Evolutionary conservation across 2,113 vertebrate species (phyloP).

Genomic region (Cheirogaleus medius): DNA sequence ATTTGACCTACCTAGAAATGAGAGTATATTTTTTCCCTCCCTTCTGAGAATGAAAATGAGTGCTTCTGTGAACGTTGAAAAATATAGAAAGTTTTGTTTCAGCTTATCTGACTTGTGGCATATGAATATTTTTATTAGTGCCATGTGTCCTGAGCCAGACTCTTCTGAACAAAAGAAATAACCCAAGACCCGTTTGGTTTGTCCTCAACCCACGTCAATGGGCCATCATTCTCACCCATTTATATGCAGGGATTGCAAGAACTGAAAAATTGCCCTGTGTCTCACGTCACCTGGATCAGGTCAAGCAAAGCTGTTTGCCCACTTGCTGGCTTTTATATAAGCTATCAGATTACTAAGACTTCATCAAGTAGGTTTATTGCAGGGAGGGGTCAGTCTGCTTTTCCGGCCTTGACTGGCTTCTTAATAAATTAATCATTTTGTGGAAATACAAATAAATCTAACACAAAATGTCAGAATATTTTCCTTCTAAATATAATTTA

Average conservation of each 20-base stretch:
- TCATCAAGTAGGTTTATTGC: constrained; percentile 12
- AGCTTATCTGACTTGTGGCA: not conserved
- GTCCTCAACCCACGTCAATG: not conserved
- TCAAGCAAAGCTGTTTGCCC: not conserved
- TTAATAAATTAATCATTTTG: constrained; percentile 64
- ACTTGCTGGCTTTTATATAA: not conserved
- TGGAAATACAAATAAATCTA: constrained; percentile 60
- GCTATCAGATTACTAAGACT: not conserved
- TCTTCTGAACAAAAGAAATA: not conserved
- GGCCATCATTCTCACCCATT: too few relatives aligned
- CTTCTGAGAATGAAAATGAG: not conserved
- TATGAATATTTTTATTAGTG: not conserved
- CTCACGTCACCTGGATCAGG: not conserved
- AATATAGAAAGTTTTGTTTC: not conserved
- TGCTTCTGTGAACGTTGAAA: not conserved
- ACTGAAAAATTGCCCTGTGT: not conserved
- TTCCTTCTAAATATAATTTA: constrained; percentile 6
- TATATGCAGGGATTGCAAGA: accelerated
- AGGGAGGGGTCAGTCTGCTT: not conserved
- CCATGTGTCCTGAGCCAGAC: not conserved
- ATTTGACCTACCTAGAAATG: not conserved
- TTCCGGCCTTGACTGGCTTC: not conserved
- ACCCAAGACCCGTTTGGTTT: not conserved
- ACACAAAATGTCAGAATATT: not conserved
- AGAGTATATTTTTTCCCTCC: not conserved